Evolutionary conservation across 2,888 invertebrate species (phyloP), one percentile per base, ranked within the genome.

Genomic region (Omphaloscelis lunosa): DNA sequence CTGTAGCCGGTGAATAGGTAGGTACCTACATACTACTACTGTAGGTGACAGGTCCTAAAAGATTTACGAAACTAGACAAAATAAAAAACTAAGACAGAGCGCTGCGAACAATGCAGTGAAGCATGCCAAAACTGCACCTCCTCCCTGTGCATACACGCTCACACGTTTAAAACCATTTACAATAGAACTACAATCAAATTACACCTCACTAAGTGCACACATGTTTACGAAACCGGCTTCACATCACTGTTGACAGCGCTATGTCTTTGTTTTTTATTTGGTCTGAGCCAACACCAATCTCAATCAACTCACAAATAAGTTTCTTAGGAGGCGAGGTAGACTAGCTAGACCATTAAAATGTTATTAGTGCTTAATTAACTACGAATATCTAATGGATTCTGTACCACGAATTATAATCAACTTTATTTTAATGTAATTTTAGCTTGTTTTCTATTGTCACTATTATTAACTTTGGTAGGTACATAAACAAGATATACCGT

Each of bases 291-390:
- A 71, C 34, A 29, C 20, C 7, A 2, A n/a, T 34, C 34, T 27
- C n/a, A 67, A n/a, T 48, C 34, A n/a, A 8, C 8, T 15, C 20
- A 34, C n/a, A 39, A 48, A n/a, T 71, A 65, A 23, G 29, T 48
- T n/a, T 48, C 34, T 34, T 39, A 15, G 6, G 34, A 34, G 39
- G 39, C 23, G n/a, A 51, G 27, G 27, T 69, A 53, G 69, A 53
- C 27, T 29, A 34, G 56, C 68, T 27, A 39, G 72, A 23, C 51
- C 27, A 69, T 72, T 72, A 53, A 53, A 69, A 53, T 69, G 53
- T 53, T 70, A 72, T 72, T 56, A 72, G 41, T 41, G 27, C 4
- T 69, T 70, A 70, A 69, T 41, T 69, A 69, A 48, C 53, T 17
- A 63, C 34, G 23, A 53, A 74, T 75, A 48, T 75, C 53, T 34